Percentiles rank a stretch among this genome's conserved stretches.
Conservation (phyloP, 2,113 vertebrate genomes). For the Macrotus californicus region DNA sequence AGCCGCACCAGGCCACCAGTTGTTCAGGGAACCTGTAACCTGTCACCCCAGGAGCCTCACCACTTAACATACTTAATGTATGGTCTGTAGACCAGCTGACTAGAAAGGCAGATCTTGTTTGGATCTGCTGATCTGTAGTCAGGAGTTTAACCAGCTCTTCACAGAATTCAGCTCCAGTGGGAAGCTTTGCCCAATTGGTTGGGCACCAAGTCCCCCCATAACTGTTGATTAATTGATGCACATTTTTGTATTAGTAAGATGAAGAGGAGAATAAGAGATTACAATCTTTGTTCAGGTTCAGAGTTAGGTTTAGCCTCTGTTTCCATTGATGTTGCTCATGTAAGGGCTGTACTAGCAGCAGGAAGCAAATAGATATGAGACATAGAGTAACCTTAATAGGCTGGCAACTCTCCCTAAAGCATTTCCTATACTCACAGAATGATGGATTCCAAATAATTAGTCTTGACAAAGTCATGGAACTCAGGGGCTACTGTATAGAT, state of each 20-base stretch:
- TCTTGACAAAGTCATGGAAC: no score
- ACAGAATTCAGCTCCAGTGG: neutral
- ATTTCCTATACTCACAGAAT: accelerated
- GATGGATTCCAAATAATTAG: accelerated
- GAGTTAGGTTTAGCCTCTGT: neutral
- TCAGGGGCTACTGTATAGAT: neutral
- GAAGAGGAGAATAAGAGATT: neutral
- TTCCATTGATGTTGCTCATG: no score
- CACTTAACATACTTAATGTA: neutral
- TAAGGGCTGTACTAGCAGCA: accelerated
- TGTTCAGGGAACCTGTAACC: no score
- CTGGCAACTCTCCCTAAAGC: accelerated
- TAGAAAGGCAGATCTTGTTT: neutral
- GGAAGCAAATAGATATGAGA: no score
- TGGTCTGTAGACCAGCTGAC: neutral
- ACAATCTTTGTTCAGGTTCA: accelerated
- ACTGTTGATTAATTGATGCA: neutral
- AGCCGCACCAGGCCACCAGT: neutral
- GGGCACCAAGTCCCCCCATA: accelerated
- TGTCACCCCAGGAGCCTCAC: no score
- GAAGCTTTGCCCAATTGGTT: no score
- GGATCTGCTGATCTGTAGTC: neutral
- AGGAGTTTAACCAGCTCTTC: neutral
- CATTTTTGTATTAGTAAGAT: neutral
- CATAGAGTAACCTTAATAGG: accelerated